Evolutionary conservation across 2,113 vertebrate species (phyloP).

Genomic region (Carettochelys insculpta): DNA sequence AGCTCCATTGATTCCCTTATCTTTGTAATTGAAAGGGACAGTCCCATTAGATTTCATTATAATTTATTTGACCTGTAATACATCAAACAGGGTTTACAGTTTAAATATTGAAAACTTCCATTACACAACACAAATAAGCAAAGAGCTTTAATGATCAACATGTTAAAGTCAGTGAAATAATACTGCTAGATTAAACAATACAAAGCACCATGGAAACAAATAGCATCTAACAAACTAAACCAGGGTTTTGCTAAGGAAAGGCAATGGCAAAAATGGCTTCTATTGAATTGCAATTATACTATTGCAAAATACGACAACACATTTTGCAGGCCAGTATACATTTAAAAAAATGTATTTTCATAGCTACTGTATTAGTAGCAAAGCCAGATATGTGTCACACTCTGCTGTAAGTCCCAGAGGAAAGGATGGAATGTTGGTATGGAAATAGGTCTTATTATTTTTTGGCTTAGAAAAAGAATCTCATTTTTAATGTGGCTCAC

Average conservation of each 20-base stretch:
- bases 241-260: conserved; percentile 18
- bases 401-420: neutral
- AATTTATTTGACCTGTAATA: conserved; percentile 40
- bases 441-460: neutral
- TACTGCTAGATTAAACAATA: conserved; percentile 9
- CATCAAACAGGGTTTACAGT: conserved; percentile 47
- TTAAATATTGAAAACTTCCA: conserved; percentile 21
- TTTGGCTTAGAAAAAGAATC: conserved; percentile 8
- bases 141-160: conserved; percentile 7
- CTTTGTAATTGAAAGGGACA: conserved; percentile 67
- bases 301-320: conserved; percentile 11
- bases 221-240: neutral
- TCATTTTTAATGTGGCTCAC: conserved; percentile 1
- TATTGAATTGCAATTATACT: conserved; percentile 56
- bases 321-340: neutral
- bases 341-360: conserved; percentile 48
- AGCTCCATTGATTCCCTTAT: conserved; percentile 64
- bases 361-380: conserved; percentile 15
- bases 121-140: conserved; percentile 35
- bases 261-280: conserved; percentile 15
- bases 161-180: conserved; percentile 31
- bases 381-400: neutral
- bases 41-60: conserved; percentile 48
- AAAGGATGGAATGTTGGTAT: neutral
- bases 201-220: conserved; percentile 1